Evolutionary conservation across 2,888 invertebrate species (phyloP).

Genomic region (Neelides folsomi): DNA sequence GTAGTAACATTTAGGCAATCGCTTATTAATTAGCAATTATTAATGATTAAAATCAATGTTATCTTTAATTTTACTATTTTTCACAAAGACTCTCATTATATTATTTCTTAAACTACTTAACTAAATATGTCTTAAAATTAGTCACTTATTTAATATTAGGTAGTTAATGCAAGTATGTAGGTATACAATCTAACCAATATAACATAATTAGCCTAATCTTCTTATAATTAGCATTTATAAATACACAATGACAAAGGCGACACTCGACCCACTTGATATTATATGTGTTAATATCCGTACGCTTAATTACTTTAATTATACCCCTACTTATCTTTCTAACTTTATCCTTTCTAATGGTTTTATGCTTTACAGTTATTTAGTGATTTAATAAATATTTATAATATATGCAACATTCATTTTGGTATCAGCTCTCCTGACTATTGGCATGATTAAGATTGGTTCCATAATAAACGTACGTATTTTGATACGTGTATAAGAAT

Average conservation of each 20-base stretch:
- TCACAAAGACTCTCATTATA: constrained; percentile 8
- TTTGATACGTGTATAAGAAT: too few species aligned
- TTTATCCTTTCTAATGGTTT: neutral
- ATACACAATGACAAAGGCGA: constrained; percentile 15
- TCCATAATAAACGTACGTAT: too few species aligned
- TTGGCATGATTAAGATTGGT: too few species aligned
- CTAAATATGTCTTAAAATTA: too few species aligned
- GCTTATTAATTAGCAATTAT: too few species aligned
- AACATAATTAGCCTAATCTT: too few species aligned
- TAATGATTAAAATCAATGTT: neutral
- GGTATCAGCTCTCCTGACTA: too few species aligned
- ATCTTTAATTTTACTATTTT: neutral
- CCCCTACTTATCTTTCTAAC: too few species aligned
- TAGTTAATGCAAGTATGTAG: neutral
- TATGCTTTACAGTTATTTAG: constrained; percentile 6
- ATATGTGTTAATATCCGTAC: neutral
- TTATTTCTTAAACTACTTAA: too few species aligned
- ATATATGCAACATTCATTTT: too few species aligned
- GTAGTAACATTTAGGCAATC: too few species aligned
- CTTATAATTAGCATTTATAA: neutral
- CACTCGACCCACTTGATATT: constrained; percentile 11
- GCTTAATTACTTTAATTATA: neutral
- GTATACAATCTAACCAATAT: neutral
- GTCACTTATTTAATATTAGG: too few species aligned
- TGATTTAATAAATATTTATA: neutral